Percentiles rank a stretch among this genome's conserved stretches.
These are phyloP conservation scores for Brevimyrus niger DNA, from an alignment of 2,113 vertebrate genomes.

Conservation along the genomic window DNA sequence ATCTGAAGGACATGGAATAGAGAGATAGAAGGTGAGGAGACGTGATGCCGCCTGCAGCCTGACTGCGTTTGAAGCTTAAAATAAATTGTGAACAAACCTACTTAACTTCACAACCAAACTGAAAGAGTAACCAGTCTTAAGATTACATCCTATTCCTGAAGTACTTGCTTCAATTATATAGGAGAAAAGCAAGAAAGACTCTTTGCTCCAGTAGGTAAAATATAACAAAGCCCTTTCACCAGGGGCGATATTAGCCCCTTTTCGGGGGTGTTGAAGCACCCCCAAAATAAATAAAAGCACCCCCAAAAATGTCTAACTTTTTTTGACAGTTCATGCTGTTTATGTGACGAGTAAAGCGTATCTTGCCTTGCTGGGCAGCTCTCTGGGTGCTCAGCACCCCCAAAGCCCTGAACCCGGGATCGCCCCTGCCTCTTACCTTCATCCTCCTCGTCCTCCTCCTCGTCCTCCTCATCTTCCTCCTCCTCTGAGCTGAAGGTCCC, in stretches of 20 bases:
- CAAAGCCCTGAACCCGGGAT: too few relatives aligned
- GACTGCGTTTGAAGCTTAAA: not conserved
- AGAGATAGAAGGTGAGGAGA: not conserved
- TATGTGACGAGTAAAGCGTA: too few relatives aligned
- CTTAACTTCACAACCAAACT: not conserved
- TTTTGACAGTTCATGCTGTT: too few relatives aligned
- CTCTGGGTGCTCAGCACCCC: too few relatives aligned
- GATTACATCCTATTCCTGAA: not conserved
- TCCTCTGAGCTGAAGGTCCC: constrained; percentile 98
- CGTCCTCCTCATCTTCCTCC: constrained; percentile 94
- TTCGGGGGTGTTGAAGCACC: too few relatives aligned
- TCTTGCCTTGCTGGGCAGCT: too few relatives aligned
- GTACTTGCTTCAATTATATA: not conserved
- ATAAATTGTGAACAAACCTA: not conserved
- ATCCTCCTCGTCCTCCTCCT: constrained; percentile 91
- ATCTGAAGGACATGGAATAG: constrained; percentile 13
- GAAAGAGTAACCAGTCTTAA: not conserved
- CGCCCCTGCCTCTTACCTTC: too few relatives aligned
- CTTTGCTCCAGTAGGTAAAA: not conserved
- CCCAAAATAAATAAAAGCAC: too few relatives aligned
- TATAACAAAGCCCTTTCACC: not conserved
- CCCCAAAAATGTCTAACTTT: too few relatives aligned
- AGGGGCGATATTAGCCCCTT: too few relatives aligned
- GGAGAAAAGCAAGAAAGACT: not conserved
- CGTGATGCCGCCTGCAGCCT: not conserved